Percentiles rank a stretch among this genome's conserved stretches.
phyloP scores from a whole-genome alignment of 2,113 vertebrate genomes.

The Excalfactoria chinensis region DNA sequence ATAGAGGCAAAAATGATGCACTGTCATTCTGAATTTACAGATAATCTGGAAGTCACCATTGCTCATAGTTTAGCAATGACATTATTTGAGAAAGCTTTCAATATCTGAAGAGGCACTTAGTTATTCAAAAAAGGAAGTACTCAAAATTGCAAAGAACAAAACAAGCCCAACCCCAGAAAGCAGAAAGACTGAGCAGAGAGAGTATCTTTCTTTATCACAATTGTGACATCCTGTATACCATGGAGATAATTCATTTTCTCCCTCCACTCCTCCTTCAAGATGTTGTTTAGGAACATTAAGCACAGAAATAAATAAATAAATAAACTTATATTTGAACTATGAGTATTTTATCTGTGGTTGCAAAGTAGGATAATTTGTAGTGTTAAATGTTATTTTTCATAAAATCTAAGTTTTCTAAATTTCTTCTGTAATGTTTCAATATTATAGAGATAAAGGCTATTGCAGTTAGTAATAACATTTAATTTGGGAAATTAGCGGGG shows the following conservation, averaged over 20 bases:
- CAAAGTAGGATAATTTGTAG: background rate
- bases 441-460: background rate
- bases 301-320: background rate
- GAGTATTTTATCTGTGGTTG: background rate
- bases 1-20: background rate
- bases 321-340: background rate
- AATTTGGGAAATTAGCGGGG: background rate
- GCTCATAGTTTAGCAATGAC: background rate
- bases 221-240: background rate
- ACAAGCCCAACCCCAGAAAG: background rate
- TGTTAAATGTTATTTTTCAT: background rate
- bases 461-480: background rate
- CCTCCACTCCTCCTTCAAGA: background rate
- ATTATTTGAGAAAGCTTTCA: constrained; percentile 2
- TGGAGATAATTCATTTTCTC: background rate
- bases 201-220: background rate
- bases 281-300: background rate
- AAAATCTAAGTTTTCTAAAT: background rate
- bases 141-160: background rate
- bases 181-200: background rate
- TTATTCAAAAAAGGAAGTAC: background rate
- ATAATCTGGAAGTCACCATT: background rate
- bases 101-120: background rate
- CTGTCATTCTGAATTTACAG: background rate
- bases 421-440: background rate